Evolutionary conservation across 2,797 vertebrate genomes (phyloP).

Genomic region (Sebastiscus albofasciatus): DNA sequence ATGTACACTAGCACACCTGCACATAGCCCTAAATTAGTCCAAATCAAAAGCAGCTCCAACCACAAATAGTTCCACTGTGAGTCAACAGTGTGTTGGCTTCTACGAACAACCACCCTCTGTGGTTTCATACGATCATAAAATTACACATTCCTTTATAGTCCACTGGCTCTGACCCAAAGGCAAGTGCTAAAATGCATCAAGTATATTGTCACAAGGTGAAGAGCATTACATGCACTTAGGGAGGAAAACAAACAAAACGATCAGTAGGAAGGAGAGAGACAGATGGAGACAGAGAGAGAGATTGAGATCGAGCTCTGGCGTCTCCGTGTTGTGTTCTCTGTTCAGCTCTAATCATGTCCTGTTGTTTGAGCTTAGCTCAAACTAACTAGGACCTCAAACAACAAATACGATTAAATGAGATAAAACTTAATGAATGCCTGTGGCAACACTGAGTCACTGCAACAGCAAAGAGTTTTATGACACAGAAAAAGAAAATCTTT

Average conservation of each 20-base stretch:
- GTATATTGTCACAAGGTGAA: conserved; percentile 29
- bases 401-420: conserved; percentile 35
- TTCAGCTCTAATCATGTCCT: conserved; percentile 38
- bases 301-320: background rate
- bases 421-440: conserved; percentile 29
- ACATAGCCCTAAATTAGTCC: conserved; percentile 46
- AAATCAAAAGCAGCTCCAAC: conserved; percentile 74
- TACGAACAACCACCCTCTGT: conserved; percentile 52
- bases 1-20: conserved; percentile 55
- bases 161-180: conserved; percentile 46
- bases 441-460: conserved; percentile 32
- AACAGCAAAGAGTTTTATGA: conserved; percentile 17
- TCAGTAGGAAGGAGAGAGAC: conserved; percentile 15
- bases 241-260: conserved; percentile 28
- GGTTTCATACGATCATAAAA: conserved; percentile 67
- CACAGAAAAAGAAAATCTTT: background rate
- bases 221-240: conserved; percentile 17
- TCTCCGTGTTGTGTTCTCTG: background rate
- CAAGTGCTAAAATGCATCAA: conserved; percentile 36
- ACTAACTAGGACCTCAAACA: conserved; percentile 33
- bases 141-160: conserved; percentile 61
- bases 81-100: conserved; percentile 54
- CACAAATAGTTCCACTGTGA: conserved; percentile 70
- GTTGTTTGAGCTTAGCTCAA: conserved; percentile 38
- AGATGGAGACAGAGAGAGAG: background rate